Evolutionary conservation across 2,113 vertebrate genomes (phyloP), one percentile per base, ranked within the genome.

Genomic region (Megalops atlanticus): DNA sequence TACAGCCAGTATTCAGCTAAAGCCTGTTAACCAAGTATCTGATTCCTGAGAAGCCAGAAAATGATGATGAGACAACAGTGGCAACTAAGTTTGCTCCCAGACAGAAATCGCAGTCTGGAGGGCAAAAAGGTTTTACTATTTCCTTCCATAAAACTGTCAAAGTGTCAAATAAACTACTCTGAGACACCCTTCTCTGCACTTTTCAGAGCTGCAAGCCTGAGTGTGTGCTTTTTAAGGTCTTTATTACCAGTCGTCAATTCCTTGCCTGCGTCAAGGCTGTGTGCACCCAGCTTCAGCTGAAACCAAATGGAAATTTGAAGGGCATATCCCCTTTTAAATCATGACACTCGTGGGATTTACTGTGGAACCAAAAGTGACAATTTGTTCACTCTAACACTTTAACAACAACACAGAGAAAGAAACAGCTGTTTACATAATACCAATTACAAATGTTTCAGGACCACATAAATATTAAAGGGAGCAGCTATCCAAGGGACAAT

Each of bases 141-240:
- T 81, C 72, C 76, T 39, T 70, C 76, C 39, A 85, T 79, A 84
- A 85, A 87, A 36, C 76, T 52, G 69, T 82, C 76, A 78, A 64
- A 64, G 52, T 78, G 47, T 64, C 82, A 80, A 40, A 81, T 78
- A 81, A 71, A 47, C 68, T 74, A 81, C 6, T 69, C n/a, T n/a
- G 8, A 64, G 52, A 78, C 52, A 16, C 35, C 18, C 39, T 31
- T 41, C n/a, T 24, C 24, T 75, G 74, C 27, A 52, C 74, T 47
- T 47, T 76, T 76, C n/a, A 31, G 21, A n/a, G 8, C n/a, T 27
- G 14, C 36, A 77, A 58, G 47, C 40, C n/a, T 36, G 15, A 58
- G 43, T 15, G 36, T 31, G 11, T 54, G 52, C 35, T 78, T 64
- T 64, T 78, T 78, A 39, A 39, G 18, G 33, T 31, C 14, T 70